Conservation (phyloP, 2,113 vertebrate species). For the Felis catus region DNA sequence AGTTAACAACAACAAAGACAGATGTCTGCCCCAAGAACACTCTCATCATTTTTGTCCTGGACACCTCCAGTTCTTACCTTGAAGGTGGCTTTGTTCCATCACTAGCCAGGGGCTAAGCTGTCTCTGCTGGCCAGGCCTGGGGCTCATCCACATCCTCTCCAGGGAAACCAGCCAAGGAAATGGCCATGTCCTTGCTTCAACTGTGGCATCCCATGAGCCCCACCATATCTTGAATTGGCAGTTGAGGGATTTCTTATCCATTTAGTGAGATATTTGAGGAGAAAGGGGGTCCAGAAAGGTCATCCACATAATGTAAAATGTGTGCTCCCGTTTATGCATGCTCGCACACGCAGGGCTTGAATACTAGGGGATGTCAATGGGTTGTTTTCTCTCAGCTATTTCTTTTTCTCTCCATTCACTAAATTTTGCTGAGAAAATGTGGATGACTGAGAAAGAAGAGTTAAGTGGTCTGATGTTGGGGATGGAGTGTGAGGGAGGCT, state of each 20-base stretch:
- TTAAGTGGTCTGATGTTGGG: constrained; percentile 56
- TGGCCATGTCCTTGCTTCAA: neutral
- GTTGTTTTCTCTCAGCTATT: neutral
- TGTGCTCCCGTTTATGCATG: too few species aligned
- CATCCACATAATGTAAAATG: neutral
- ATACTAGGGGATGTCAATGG: neutral
- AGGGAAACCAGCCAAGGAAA: neutral
- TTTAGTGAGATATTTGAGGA: neutral
- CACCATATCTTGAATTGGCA: neutral
- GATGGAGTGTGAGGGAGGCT: constrained; percentile 45
- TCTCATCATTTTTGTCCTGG: neutral
- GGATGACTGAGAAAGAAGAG: constrained; percentile 57
- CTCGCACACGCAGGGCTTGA: too few species aligned
- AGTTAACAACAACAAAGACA: neutral
- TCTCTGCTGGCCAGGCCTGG: neutral
- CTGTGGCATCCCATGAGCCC: neutral
- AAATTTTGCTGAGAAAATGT: constrained; percentile 70
- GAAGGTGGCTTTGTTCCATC: neutral
- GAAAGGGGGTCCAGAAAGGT: neutral
- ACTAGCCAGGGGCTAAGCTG: neutral
- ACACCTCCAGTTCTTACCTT: neutral
- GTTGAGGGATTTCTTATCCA: neutral
- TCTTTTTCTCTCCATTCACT: constrained; percentile 62
- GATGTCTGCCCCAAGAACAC: neutral
- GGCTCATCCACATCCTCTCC: neutral